phyloP scores from a whole-genome alignment of 2,113 vertebrate species.

The Silurus meridionalis region DNA sequence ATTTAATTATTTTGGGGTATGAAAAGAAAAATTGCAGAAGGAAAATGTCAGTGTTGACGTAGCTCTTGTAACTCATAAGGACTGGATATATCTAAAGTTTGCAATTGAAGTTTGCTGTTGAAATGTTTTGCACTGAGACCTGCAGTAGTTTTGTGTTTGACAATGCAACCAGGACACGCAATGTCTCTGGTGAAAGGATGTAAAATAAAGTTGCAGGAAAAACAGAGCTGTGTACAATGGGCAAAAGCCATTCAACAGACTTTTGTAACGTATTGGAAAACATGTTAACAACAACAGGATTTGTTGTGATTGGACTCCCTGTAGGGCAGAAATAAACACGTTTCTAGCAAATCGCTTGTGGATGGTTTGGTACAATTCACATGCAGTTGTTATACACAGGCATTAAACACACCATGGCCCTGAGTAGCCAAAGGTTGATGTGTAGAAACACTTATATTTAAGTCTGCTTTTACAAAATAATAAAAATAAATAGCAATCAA shows the following conservation, averaged over 20 bases:
- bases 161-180: not conserved
- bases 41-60: not conserved
- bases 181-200: constrained; percentile 6
- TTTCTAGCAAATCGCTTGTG: constrained; percentile 12
- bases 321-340: not conserved
- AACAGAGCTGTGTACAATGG: not conserved
- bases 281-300: constrained; percentile 33
- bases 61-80: not conserved
- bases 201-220: not conserved
- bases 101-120: not conserved
- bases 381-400: not conserved
- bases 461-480: not conserved
- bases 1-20: no score
- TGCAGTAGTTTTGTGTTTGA: not conserved
- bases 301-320: not conserved
- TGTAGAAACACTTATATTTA: not conserved
- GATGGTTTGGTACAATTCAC: not conserved
- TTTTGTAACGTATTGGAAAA: constrained; percentile 11
- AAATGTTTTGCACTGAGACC: not conserved
- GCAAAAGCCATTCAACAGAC: not conserved
- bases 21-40: not conserved
- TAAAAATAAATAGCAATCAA: not conserved
- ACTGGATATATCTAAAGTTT: not conserved
- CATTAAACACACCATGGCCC: not conserved
- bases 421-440: not conserved